Percentiles rank a stretch among this genome's conserved stretches.
phyloP scores from a whole-genome alignment of 2,113 vertebrate species.

The Anser brachyrhynchus region DNA sequence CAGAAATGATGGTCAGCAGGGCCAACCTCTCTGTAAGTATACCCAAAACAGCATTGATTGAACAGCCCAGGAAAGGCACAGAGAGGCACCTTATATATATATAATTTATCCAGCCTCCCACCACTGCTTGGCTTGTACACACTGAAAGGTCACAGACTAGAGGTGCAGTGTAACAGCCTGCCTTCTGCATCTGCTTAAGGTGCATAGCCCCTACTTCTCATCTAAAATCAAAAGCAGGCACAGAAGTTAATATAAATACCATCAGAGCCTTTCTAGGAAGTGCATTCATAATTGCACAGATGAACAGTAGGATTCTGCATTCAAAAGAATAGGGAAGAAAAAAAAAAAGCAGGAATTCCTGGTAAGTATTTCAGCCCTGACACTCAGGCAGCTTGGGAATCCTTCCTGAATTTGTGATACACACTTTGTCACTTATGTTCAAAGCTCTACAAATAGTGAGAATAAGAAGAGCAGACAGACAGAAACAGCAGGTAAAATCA shows the following conservation, averaged over 20 bases:
- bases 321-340: background rate
- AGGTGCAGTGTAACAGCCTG: background rate
- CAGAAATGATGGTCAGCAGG: accelerated
- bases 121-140: background rate
- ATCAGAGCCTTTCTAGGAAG: background rate
- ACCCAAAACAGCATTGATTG: background rate
- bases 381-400: background rate
- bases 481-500: background rate
- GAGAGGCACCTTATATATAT: background rate
- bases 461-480: background rate
- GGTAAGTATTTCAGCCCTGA: background rate
- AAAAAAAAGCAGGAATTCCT: background rate
- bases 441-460: background rate
- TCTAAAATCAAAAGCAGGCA: background rate
- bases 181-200: background rate
- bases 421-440: background rate
- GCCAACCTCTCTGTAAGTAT: background rate
- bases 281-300: background rate
- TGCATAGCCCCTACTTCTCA: background rate
- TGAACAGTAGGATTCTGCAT: background rate
- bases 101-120: background rate
- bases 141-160: background rate
- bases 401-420: background rate
- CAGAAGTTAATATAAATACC: background rate
- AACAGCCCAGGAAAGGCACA: background rate